A percentile compares a stretch with the other conserved stretches of the same genome.
These are phyloP conservation scores for Andrena praecox DNA, from an alignment of 2,888 invertebrate species.

Conservation along the genomic window DNA sequence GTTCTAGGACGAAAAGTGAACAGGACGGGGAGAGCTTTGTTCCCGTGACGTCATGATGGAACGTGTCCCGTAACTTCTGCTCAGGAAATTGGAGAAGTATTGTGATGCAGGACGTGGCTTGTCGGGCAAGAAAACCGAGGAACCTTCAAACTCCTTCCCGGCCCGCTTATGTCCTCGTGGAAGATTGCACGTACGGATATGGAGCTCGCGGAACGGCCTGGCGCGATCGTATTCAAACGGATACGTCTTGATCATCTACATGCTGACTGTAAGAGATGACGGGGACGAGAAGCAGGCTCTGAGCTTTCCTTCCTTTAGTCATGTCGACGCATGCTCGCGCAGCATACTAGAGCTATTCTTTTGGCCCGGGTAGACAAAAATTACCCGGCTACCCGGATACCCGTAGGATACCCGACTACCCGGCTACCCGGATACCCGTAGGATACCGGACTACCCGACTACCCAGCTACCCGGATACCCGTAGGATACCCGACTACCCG, in stretches of 20 bases:
- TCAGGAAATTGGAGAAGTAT: conserved; percentile 79
- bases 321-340: background rate
- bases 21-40: conserved; percentile 72
- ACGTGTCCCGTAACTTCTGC: conserved; percentile 79
- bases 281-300: conserved; percentile 1
- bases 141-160: conserved; percentile 67
- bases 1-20: conserved; percentile 66
- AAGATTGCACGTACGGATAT: conserved; percentile 54
- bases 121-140: conserved; percentile 72
- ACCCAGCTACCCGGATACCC: no score
- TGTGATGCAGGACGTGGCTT: conserved; percentile 77
- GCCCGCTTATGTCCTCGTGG: conserved; percentile 54
- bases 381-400: no score
- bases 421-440: no score
- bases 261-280: background rate
- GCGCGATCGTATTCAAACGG: conserved; percentile 30
- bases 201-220: conserved; percentile 19
- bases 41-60: conserved; percentile 77
- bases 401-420: no score
- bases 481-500: no score
- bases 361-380: no score
- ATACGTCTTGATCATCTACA: conserved; percentile 12
- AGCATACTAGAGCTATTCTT: no score
- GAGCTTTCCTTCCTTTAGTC: conserved; percentile 10
- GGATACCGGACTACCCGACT: no score